Conservation (phyloP, 1,140 invertebrate species). For the Venustaconcha ellipsiformis region DNA sequence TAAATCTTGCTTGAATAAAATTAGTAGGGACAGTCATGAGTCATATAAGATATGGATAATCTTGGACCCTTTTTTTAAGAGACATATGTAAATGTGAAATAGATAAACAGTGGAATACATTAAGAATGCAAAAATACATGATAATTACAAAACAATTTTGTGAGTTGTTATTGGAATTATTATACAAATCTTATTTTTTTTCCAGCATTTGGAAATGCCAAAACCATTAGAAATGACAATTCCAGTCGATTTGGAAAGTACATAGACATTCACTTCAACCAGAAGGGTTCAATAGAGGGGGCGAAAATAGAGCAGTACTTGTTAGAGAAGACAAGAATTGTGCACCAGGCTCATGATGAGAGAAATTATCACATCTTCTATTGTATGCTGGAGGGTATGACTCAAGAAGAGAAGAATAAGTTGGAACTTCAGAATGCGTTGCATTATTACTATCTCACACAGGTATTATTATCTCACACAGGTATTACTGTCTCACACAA, state of each 20-base stretch:
- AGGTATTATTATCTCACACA: conserved; percentile 73
- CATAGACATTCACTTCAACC: conserved; percentile 98
- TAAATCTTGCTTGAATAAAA: too few species aligned
- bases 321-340: conserved; percentile 97
- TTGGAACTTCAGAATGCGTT: conserved; percentile 89
- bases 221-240: conserved; percentile 99
- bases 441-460: conserved; percentile 92
- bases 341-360: conserved; percentile 93
- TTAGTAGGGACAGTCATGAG: too few species aligned
- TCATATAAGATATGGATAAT: too few species aligned
- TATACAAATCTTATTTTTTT: conserved; percentile 33
- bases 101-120: too few species aligned
- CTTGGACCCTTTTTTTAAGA: too few species aligned
- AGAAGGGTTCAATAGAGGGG: conserved; percentile 94
- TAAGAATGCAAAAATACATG: too few species aligned
- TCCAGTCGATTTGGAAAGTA: conserved; percentile 98
- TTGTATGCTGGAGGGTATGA: conserved; percentile 95
- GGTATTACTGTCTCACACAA: too few species aligned
- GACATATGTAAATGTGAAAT: too few species aligned
- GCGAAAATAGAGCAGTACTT: conserved; percentile 99
- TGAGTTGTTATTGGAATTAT: not conserved
- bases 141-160: too few species aligned
- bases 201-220: conserved; percentile 98
- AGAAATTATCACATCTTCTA: conserved; percentile 99
- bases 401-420: conserved; percentile 89